Evolutionary conservation across 2,113 vertebrate species (phyloP), one percentile per base, ranked within the genome.

Genomic region (Pangasianodon hypophthalmus): DNA sequence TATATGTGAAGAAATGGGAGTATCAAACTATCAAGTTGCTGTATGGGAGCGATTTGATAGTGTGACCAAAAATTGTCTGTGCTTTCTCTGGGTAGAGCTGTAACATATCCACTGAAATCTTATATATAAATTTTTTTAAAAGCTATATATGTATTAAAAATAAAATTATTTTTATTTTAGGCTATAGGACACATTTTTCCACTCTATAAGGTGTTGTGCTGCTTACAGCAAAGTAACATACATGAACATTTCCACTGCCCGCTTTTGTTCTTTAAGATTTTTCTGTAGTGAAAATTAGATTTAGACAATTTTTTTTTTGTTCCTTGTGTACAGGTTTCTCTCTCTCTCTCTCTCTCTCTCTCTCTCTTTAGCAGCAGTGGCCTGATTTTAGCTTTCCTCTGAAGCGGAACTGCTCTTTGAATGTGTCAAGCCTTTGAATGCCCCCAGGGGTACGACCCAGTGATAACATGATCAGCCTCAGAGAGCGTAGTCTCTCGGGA

Each of bases 401-500:
- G 26, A 48, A 62, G 56, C 83, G 52, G 69, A 84, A 10, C 50
- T 77, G 54, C 29, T 32, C 56, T 77, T 75, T 60, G 46, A 29
- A 24, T 1, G 7, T 46, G 73, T 83, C 32, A 44, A 69, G 32
- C 67, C 50, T 88, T 71, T 88, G 67, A 75, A 84, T 84, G 37
- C 58, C 60, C 84, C 50, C 56, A 16, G 24, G 5, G 50, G 88
- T 69, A 5, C 21, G 24, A 56, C 64, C 21, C 58, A 82, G 85
- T 73, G 85, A 71, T 87, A 84, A 69, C 77, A 81, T 21, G 56
- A 83, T 81, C 50, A 86, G 69, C 87, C 29, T 84, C 52, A 79
- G 44, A 56, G 54, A 85, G 80, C 32, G 7, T 37, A 8, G 69
- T 58, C 29, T 88, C 71, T 67, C 29, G 3, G 29, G n/a, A 32